These are phyloP conservation scores for Galaxias olidus DNA, from an alignment of 2,797 vertebrate species.

Conservation along the genomic window DNA sequence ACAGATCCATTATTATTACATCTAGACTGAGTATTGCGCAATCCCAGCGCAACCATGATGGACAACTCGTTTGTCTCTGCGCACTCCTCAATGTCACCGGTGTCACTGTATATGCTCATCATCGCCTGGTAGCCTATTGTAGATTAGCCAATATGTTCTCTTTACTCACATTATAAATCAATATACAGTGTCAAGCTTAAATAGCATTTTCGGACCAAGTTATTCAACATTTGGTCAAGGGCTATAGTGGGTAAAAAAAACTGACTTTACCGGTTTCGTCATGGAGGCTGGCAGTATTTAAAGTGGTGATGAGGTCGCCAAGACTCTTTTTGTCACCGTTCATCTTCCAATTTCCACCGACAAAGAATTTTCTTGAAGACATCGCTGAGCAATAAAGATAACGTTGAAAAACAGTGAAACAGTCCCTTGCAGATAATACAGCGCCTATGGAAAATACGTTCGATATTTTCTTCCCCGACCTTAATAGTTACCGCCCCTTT, in stretches of 20 bases:
- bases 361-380: conserved; percentile 87
- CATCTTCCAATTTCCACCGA: conserved; percentile 94
- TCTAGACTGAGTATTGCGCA: too few species aligned
- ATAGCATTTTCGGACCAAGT: too few species aligned
- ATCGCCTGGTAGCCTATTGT: neutral
- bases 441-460: too few species aligned
- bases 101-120: neutral
- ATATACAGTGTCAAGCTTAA: too few species aligned
- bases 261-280: conserved; percentile 76
- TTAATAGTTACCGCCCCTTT: too few species aligned
- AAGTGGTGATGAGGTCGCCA: conserved; percentile 77
- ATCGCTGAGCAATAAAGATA: conserved; percentile 52
- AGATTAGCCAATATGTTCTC: too few species aligned
- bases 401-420: conserved; percentile 2
- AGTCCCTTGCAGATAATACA: neutral
- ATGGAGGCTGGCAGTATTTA: conserved; percentile 81
- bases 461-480: too few species aligned
- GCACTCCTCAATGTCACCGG: conserved; percentile 9
- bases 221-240: conserved; percentile 5
- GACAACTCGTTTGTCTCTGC: neutral
- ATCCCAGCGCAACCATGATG: neutral
- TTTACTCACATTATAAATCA: too few species aligned
- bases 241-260: neutral
- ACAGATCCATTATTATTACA: too few species aligned
- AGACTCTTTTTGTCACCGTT: conserved; percentile 85